Evolutionary conservation across 2,113 vertebrate genomes (phyloP), one percentile per base, ranked within the genome.

Genomic region (Sciurus niger): DNA sequence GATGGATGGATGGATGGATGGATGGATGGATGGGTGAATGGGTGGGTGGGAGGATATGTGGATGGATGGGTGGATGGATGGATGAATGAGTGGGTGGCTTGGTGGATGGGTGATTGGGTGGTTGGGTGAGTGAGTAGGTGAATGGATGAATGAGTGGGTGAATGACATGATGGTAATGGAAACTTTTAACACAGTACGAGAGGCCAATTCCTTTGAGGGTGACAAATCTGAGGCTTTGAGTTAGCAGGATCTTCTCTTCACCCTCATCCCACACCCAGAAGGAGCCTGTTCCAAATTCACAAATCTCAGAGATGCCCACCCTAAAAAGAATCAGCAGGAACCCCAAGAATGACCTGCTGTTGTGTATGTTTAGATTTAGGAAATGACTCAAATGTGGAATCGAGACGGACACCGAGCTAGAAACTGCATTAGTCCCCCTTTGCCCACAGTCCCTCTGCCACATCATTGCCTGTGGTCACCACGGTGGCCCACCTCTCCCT

Each of bases 401-500:
- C 32, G 11, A 89, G 79, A 25, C 4, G 1, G 6, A 20, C 0
- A 9, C 34, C 16, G 1, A 70, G 67, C 6, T n/a, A 24, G 73
- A 78, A 32, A 22, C 10, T 24, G 78, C 24, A 3, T 48, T 6
- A 0, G 4, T 18, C 72, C 32, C 28, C 4, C 0, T 14, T 43
- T 34, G 46, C 17, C 4, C 2, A 4, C 2, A 5, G 16, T 22
- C 30, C 22, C 24, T 67, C 17, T 1, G 7, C 22, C 37, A 0
- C 9, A 6, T 25, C 2, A 32, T 2, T 14, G 16, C 16, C 76
- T 30, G 28, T 14, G n/a, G 34, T 34, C 0, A 0, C 2, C 4
- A 0, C 18, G 7, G 4, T 0, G 24, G 34, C 8, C 40, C 28
- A 1, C 14, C 17, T 1, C 6, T 2, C 18, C 30, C 6, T 22